Base-by-base conservation (phyloP, 2,888 invertebrate species). In the Nymphalis c-album region DNA sequence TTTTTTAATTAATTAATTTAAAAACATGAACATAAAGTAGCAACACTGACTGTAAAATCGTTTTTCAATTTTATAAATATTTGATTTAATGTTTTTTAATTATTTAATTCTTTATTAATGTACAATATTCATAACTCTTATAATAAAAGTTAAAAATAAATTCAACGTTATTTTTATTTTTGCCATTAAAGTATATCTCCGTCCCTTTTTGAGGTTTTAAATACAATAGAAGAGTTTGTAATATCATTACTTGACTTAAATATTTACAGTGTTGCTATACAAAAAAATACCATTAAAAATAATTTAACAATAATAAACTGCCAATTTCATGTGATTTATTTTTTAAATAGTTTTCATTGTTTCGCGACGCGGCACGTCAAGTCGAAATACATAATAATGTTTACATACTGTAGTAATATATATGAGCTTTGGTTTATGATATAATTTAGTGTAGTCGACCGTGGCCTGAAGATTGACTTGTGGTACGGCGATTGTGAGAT, bases 381-480 rank as follows among this genome's bases (percentile, higher is more conserved):
- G 71, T 74, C 76, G 75, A 62, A 71, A 70, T 75, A 72, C 75
- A 73, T 74, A 75, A 73, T 73, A 83, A 84, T 78, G 83, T 85
- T 85, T 84, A 83, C 79, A 82, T 83, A 85, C 80, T 85, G 86
- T 89, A 88, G 87, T 85, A 85, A 87, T 87, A 83, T 88, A 85
- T 84, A 84, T 85, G 88, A 89, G 90, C 88, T 91, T 90, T 88
- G 87, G 87, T 89, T 91, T 87, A 55, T 55, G 17, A 85, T 83
- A 81, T 82, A 75, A 75, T 75, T 81, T 88, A 87, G 84, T 77
- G 83, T 55, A 85, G 82, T 80, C 80, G 78, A 73, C 78, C 80
- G 76, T 76, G 77, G 83, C 81, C 82, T 76, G 82, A 79, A 78
- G 78, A 55, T 55, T 31, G 80, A 78, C 82, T 78, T 81, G 83